A percentile compares a stretch with the other conserved stretches of the same genome.
phyloP scores from a whole-genome alignment of 2,888 invertebrate genomes.

The Marronus borbonicus region DNA sequence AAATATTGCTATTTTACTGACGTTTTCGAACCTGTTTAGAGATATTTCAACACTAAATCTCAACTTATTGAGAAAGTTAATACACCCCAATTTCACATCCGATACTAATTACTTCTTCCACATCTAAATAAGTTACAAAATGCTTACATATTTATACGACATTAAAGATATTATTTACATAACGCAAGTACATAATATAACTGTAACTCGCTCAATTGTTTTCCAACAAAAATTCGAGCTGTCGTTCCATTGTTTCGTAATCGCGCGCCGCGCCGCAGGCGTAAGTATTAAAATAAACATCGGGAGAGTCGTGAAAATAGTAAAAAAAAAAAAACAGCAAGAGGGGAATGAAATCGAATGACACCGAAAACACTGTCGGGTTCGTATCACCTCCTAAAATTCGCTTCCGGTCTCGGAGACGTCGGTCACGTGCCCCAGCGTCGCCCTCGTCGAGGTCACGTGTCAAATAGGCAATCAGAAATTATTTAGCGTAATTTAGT shows the following conservation, averaged over 20 bases:
- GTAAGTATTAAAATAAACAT: conserved; percentile 36
- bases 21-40: no score
- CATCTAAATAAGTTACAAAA: no score
- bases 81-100: no score
- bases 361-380: neutral
- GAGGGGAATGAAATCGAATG: conserved; percentile 21
- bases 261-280: neutral
- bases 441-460: conserved; percentile 57
- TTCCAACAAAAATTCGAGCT: neutral
- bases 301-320: conserved; percentile 28
- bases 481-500: conserved; percentile 55
- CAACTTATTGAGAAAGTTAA: no score
- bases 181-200: no score
- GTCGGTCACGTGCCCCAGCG: conserved; percentile 54
- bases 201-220: neutral
- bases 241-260: conserved; percentile 13
- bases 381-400: conserved; percentile 51
- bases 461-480: conserved; percentile 60
- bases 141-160: no score
- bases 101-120: no score
- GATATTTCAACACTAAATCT: no score
- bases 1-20: no score
- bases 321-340: conserved; percentile 10
- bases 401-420: conserved; percentile 55
- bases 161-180: no score